phyloP scores from a whole-genome alignment of 2,888 invertebrate species.

The Tenthredo livida region DNA sequence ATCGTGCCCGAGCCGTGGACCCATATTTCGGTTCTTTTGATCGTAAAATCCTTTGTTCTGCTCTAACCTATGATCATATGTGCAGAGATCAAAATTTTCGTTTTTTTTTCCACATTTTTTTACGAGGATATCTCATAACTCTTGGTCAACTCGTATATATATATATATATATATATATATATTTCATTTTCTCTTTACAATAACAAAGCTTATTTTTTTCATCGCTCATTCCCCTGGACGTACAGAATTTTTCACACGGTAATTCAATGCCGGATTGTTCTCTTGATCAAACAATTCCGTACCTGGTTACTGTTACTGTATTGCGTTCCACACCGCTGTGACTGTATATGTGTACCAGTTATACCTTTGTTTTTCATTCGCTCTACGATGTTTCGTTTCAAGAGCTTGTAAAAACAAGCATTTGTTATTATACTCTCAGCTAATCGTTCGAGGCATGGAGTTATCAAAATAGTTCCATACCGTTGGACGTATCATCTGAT shows the following conservation, averaged over 20 bases:
- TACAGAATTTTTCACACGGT: background rate
- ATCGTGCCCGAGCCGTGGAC: background rate
- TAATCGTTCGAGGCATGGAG: background rate
- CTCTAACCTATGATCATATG: conserved; percentile 17
- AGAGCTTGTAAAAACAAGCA: conserved; percentile 21
- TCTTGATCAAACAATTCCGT: background rate
- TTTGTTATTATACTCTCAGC: conserved; percentile 12
- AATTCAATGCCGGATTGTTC: conserved; percentile 2
- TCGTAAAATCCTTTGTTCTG: conserved; percentile 30
- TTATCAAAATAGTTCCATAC: background rate
- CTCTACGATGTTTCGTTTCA: background rate
- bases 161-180: background rate
- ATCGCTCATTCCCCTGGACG: conserved; percentile 9
- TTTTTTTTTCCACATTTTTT: background rate
- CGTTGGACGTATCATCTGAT: background rate
- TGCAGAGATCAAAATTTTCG: background rate
- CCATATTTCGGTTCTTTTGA: conserved; percentile 19
- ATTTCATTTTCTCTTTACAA: background rate
- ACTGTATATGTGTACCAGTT: background rate
- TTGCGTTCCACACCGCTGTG: background rate
- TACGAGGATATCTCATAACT: background rate
- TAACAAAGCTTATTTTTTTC: conserved; percentile 8
- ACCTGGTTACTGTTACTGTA: background rate
- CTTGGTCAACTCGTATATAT: background rate
- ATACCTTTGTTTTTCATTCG: conserved; percentile 22